Conservation (phyloP, 2,113 vertebrate genomes). For the Rhynchomys soricoides region DNA sequence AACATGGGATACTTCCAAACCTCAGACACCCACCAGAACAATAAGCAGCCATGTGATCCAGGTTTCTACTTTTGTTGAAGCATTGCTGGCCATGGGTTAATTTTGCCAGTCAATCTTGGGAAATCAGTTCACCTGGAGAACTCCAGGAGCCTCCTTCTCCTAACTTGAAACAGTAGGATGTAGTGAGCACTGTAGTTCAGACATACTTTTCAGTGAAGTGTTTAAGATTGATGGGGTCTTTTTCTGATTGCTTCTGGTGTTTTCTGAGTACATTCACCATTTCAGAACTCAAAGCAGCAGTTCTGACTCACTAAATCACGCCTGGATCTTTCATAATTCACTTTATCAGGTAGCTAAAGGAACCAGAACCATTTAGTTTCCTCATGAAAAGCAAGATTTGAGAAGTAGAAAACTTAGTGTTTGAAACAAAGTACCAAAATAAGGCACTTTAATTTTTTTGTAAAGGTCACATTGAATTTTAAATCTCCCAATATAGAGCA, state of each 20-base stretch:
- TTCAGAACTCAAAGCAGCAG: constrained; percentile 57
- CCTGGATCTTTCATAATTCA: constrained; percentile 58
- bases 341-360: constrained; percentile 9
- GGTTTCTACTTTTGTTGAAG: constrained; percentile 39
- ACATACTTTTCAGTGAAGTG: constrained; percentile 48
- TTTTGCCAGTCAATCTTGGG: constrained; percentile 11
- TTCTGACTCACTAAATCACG: constrained; percentile 68
- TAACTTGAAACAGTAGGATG: constrained; percentile 11
- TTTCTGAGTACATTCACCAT: constrained; percentile 47
- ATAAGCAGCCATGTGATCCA: not conserved
- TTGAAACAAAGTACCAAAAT: constrained; percentile 30
- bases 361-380: constrained; percentile 30
- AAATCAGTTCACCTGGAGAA: constrained; percentile 20
- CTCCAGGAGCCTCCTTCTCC: constrained; percentile 20
- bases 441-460: not conserved
- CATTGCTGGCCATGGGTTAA: not conserved
- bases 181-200: constrained; percentile 3
- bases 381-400: constrained; percentile 35
- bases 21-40: not conserved
- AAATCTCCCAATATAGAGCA: not conserved
- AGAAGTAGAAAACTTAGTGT: constrained; percentile 39
- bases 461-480: constrained; percentile 64
- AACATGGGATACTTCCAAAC: not conserved
- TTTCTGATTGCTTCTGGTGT: constrained; percentile 64
- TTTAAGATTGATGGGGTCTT: constrained; percentile 71